Conservation (phyloP, 2,888 invertebrate genomes). For the Acanthoscelides obtectus region DNA sequence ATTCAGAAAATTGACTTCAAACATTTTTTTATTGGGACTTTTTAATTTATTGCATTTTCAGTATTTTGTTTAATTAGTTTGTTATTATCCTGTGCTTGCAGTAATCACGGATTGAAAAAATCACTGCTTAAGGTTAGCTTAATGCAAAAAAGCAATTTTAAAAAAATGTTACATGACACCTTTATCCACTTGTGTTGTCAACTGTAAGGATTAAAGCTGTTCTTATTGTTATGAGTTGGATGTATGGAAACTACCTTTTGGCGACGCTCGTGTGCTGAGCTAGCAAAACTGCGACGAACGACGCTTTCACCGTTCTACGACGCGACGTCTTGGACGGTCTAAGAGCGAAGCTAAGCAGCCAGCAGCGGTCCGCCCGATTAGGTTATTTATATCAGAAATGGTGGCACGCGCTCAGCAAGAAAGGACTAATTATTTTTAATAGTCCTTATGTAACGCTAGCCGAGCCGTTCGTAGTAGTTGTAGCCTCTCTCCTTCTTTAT, state of each 20-base stretch:
- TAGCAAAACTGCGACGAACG: not conserved
- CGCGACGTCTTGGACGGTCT: not conserved
- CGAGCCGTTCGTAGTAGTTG: not conserved
- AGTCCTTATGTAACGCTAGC: conserved; percentile 36
- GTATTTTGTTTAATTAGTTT: no score
- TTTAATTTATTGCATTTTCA: no score
- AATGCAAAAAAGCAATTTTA: no score
- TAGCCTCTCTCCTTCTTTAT: conserved; percentile 1
- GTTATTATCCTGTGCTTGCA: no score
- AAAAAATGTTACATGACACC: no score
- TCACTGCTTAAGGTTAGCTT: no score
- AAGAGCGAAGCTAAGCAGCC: not conserved
- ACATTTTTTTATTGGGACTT: no score
- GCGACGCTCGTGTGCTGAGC: not conserved
- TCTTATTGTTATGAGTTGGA: no score
- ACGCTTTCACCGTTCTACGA: not conserved
- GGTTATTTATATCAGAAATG: conserved; percentile 38
- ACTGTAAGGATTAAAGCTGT: no score
- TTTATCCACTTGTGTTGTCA: no score
- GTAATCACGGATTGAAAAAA: no score
- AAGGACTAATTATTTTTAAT: conserved; percentile 45
- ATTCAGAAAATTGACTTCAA: no score
- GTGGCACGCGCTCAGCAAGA: conserved; percentile 41
- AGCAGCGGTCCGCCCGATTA: conserved; percentile 29
- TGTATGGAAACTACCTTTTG: not conserved